These are phyloP conservation scores for Invenusta paracnida DNA, from an alignment of 2,888 invertebrate genomes.

Conservation along the genomic window DNA sequence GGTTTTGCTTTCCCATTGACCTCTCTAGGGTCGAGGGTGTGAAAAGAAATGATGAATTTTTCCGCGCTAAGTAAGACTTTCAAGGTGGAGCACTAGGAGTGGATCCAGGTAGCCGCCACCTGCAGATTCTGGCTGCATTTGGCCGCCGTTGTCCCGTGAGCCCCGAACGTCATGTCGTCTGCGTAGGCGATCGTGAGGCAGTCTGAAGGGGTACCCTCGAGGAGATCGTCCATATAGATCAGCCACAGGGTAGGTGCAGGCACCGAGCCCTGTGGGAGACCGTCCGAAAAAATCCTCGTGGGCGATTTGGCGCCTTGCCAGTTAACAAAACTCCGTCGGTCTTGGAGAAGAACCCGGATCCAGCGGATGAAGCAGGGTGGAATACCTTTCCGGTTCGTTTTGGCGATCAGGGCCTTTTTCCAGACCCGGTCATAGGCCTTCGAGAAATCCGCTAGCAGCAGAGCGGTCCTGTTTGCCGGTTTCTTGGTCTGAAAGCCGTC, in stretches of 20 bases:
- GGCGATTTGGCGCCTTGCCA: not conserved
- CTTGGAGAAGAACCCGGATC: not conserved
- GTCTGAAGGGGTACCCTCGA: not conserved
- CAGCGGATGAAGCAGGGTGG: not conserved
- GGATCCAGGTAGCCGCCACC: not conserved
- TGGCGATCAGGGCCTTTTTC: not conserved
- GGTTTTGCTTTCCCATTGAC: not conserved
- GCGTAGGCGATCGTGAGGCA: not conserved
- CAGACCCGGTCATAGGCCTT: not conserved
- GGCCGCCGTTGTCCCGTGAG: not conserved
- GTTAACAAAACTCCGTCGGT: not conserved
- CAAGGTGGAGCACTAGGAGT: not conserved
- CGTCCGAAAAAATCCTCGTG: not conserved
- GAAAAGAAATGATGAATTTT: not conserved
- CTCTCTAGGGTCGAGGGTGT: not conserved
- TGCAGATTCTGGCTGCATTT: not conserved
- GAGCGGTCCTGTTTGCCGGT: too few species aligned
- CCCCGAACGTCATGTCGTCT: not conserved
- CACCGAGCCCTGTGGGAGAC: not conserved
- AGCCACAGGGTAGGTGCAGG: not conserved
- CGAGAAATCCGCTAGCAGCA: not conserved
- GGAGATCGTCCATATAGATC: not conserved
- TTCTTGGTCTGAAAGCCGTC: too few species aligned
- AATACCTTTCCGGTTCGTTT: not conserved
- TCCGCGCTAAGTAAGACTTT: not conserved